Base-by-base conservation (phyloP, 2,888 invertebrate genomes). In the Phytoseiulus persimilis region DNA sequence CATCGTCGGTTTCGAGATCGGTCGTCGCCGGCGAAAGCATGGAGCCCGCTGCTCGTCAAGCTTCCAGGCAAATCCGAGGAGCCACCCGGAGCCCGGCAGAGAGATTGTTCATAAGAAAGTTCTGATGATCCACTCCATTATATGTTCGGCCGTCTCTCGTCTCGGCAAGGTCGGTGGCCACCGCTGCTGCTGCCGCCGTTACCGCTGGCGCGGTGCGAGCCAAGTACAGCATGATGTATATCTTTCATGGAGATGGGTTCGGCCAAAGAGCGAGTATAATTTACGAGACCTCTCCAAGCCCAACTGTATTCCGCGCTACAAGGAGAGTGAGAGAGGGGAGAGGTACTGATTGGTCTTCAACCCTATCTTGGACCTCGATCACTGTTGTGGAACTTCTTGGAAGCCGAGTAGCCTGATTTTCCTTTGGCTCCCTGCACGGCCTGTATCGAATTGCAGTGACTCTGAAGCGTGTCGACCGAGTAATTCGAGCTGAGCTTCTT, bases 161-260 rank as follows among this genome's bases (percentile, higher is more conserved):
- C 65, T 14, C 65, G 65, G 65, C 18, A 23, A 65, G 65, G 65
- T 65, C 65, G 65, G 9, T 28, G 65, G 65, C 65, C 65, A 28
- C 65, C 9, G 18, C 65, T 18, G 65, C 65, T 1, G 28, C 14
- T 23, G 65, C 65, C 18, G 18, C 46, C 46, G 6, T 14, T 46
- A 46, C 46, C 46, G 65, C 65, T 14, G 18, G 65, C 65, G 18
- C 65, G 14, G 28, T 28, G 39, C 39, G 39, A 14, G 65, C 65
- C 65, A 65, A 65, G 65, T 65, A 23, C 65, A 65, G 65, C 18
- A 65, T 65, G 65, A 65, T 65, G 65, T 65, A 65, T 65, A 65
- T 65, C 65, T 65, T 65, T 65, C 65, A 65, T 65, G 65, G 65
- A 65, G 65, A 65, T 65, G 65, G 65, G 65, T 65, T 65, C 65